Conservation (phyloP, 2,797 vertebrate genomes). For the Cyprinella venusta region DNA sequence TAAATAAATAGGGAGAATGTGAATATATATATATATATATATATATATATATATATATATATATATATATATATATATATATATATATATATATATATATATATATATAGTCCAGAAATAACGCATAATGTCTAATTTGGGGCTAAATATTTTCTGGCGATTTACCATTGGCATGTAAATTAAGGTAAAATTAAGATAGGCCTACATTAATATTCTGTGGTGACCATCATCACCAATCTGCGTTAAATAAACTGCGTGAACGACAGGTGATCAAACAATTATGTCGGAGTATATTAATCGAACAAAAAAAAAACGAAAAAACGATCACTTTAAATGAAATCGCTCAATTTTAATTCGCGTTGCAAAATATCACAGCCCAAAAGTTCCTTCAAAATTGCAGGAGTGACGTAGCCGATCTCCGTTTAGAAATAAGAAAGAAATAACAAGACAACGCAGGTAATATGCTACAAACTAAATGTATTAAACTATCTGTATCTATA, state of each 20-base stretch:
- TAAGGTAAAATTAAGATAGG: not conserved
- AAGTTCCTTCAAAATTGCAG: not conserved
- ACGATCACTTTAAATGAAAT: not conserved
- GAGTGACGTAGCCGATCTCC: not conserved
- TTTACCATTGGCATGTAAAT: not conserved
- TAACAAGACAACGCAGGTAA: not conserved
- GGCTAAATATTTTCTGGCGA: not conserved
- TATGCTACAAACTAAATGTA: not conserved
- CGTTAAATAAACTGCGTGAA: not conserved
- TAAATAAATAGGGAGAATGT: too few relatives aligned
- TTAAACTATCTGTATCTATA: not conserved
- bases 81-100: too few relatives aligned
- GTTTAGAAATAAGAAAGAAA: not conserved
- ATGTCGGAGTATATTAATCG: not conserved
- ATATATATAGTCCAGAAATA: not conserved
- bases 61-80: too few relatives aligned
- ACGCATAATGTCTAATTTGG: not conserved
- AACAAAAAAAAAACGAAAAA: not conserved
- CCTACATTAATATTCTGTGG: not conserved
- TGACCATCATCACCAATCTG: not conserved
- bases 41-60: too few relatives aligned
- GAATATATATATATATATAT: too few relatives aligned
- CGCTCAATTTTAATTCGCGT: not conserved
- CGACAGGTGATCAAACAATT: conserved; percentile 47
- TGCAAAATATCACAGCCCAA: conserved; percentile 3